Conservation (phyloP, 2,888 invertebrate genomes). For the Dryococelus australis region DNA sequence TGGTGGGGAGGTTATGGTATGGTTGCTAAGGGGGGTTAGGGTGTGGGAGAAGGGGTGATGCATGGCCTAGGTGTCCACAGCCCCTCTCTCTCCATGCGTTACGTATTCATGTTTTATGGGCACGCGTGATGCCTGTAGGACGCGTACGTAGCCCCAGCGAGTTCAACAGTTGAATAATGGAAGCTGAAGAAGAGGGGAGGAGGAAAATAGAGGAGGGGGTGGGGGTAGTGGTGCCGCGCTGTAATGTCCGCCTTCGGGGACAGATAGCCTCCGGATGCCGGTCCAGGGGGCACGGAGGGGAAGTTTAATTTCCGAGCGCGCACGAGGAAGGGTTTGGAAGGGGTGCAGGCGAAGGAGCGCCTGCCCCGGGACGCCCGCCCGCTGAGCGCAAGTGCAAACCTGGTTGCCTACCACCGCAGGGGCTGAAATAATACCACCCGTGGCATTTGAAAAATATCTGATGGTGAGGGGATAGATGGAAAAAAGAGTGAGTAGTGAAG, state of each 20-base stretch:
- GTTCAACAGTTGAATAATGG: slow-evolving; percentile 27
- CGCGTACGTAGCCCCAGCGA: neutral
- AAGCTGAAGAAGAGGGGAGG: neutral
- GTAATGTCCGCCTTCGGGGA: slow-evolving; percentile 31
- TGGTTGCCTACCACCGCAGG: neutral
- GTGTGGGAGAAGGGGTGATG: neutral
- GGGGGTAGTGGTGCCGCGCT: neutral
- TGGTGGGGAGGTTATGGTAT: neutral
- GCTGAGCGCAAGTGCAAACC: neutral
- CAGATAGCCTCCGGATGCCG: slow-evolving; percentile 21
- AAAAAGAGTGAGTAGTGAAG: too few relatives aligned
- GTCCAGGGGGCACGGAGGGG: slow-evolving; percentile 7
- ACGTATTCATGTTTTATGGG: neutral
- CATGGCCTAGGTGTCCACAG: neutral
- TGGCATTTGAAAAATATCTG: too few relatives aligned
- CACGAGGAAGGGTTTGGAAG: neutral
- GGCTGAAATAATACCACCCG: neutral
- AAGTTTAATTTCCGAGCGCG: slow-evolving; percentile 29
- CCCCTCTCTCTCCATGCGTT: neutral
- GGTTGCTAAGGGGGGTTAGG: neutral
- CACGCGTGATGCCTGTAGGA: neutral
- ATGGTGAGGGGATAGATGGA: too few relatives aligned
- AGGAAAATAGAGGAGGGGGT: neutral
- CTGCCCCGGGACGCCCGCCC: neutral
- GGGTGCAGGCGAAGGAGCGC: neutral